phyloP scores from a whole-genome alignment of 1,140 invertebrate genomes.

The Meloidogyne exigua region DNA sequence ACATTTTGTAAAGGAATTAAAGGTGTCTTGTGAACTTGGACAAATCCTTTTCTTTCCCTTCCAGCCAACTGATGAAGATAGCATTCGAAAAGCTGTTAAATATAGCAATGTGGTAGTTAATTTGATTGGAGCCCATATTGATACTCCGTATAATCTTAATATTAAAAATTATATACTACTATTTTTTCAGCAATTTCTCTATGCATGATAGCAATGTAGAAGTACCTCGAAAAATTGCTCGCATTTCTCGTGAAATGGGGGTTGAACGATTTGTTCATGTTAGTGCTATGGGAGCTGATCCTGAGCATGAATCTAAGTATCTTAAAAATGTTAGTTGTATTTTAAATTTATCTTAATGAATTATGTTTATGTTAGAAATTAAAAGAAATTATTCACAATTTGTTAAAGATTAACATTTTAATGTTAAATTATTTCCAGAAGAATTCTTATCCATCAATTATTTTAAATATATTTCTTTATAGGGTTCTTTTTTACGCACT shows the following conservation, averaged over 20 bases:
- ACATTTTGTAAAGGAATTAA: constrained; percentile 75
- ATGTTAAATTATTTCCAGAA: too few relatives aligned
- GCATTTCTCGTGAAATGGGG: constrained; percentile 65
- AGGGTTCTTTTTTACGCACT: constrained; percentile 38
- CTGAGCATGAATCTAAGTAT: constrained; percentile 56
- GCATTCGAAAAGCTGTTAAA: constrained; percentile 79
- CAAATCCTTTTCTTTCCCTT: constrained; percentile 84
- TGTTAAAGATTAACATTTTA: too few relatives aligned
- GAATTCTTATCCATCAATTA: too few relatives aligned
- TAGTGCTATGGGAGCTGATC: constrained; percentile 65
- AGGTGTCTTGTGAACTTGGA: constrained; percentile 86
- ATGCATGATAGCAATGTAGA: constrained; percentile 70
- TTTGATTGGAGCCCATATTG: constrained; percentile 83
- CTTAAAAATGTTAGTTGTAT: constrained; percentile 55
- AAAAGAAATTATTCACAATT: too few relatives aligned
- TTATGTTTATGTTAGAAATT: too few relatives aligned
- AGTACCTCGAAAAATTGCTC: constrained; percentile 65
- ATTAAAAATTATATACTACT: background rate
- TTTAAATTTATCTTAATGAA: background rate
- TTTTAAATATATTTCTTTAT: background rate
- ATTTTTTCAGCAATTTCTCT: constrained; percentile 71
- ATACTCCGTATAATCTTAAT: constrained; percentile 72
- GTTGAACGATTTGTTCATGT: constrained; percentile 67
- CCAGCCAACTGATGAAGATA: constrained; percentile 81
- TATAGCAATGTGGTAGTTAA: constrained; percentile 98